These are phyloP conservation scores for Stomatorhinus walkeri DNA, from an alignment of 2,797 vertebrate genomes.

Conservation along the genomic window DNA sequence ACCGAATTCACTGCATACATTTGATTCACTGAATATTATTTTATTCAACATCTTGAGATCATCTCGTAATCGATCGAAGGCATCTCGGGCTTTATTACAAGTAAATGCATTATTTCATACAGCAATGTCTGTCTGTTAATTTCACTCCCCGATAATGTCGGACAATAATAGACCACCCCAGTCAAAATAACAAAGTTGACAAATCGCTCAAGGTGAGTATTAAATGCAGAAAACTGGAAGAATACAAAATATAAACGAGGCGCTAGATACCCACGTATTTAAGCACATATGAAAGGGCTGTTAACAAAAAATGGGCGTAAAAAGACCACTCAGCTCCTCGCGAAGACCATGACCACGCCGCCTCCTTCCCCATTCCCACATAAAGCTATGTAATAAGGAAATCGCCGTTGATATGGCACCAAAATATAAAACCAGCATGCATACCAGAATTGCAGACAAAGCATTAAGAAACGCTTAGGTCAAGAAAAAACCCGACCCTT, in stretches of 20 bases:
- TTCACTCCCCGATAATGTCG: not conserved
- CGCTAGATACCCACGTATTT: not conserved
- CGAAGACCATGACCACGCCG: not conserved
- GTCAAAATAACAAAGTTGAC: conserved; percentile 2
- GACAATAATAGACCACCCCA: not conserved
- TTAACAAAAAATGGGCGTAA: not conserved
- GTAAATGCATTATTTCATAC: not conserved
- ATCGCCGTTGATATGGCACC: not conserved
- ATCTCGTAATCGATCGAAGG: not conserved
- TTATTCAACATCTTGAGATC: not conserved
- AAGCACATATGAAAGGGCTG: not conserved
- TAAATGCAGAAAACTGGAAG: not conserved
- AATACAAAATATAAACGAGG: not conserved
- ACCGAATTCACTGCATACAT: not conserved
- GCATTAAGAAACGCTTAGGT: not conserved
- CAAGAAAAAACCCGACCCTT: not conserved
- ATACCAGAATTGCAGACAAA: not conserved
- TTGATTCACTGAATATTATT: not conserved
- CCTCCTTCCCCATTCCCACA: not conserved
- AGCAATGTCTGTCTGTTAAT: not conserved
- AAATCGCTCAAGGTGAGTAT: not conserved
- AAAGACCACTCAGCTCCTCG: not conserved
- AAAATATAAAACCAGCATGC: not conserved
- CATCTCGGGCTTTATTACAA: not conserved
- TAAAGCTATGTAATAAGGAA: not conserved